Evolutionary conservation across 2,888 invertebrate species (phyloP).

Genomic region (Cactoblastis cactorum): DNA sequence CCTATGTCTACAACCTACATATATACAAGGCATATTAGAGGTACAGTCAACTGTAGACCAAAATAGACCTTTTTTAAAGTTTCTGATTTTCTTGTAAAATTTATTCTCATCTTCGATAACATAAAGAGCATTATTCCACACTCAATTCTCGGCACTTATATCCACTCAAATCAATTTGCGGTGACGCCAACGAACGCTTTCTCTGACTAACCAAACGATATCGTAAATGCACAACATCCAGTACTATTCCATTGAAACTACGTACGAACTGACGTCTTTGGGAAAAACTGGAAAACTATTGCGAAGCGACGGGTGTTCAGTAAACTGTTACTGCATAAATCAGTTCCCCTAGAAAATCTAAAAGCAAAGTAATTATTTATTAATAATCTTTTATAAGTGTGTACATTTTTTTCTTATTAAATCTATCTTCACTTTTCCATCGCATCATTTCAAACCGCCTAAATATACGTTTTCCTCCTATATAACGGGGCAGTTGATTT

Average conservation of each 20-base stretch:
- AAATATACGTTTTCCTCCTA: background rate
- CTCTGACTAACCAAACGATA: slow-evolving; percentile 1
- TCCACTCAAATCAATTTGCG: background rate
- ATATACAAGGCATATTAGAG: too few species aligned
- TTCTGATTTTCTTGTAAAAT: too few species aligned
- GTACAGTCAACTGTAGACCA: too few species aligned
- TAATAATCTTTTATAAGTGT: too few species aligned
- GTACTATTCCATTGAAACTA: slow-evolving; percentile 1
- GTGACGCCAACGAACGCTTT: slow-evolving; percentile 7
- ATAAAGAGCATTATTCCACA: background rate
- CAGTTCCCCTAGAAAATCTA: too few species aligned
- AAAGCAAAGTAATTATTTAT: too few species aligned
- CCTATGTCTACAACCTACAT: too few species aligned
- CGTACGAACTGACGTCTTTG: background rate
- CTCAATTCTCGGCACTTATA: background rate
- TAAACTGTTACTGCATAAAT: too few species aligned
- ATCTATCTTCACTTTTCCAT: too few species aligned
- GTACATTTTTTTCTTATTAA: too few species aligned
- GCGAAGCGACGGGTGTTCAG: background rate
- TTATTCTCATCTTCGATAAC: background rate
- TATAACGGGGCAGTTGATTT: background rate
- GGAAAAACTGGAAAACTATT: background rate
- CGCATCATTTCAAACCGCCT: too few species aligned
- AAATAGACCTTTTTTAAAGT: too few species aligned
- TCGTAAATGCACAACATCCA: slow-evolving; percentile 9